These are phyloP conservation scores for Tethea ocularis DNA, from an alignment of 2,888 invertebrate genomes.

Conservation along the genomic window DNA sequence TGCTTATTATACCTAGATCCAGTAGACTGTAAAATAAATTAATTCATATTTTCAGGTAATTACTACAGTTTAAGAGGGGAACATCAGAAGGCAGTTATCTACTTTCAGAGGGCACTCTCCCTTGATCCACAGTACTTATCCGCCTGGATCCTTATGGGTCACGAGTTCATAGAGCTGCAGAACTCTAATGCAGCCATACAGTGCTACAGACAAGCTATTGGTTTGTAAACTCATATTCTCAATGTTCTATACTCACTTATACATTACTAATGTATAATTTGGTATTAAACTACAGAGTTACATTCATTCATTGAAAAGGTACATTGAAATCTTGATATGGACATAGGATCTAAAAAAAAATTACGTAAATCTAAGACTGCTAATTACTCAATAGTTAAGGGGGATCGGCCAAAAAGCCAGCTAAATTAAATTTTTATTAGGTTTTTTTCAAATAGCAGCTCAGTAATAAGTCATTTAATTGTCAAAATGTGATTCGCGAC, in stretches of 20 bases:
- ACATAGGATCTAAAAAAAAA: too few species aligned
- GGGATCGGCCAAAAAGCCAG: too few species aligned
- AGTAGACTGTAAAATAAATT: neutral
- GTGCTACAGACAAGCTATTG: slow-evolving; percentile 98
- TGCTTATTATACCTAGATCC: neutral
- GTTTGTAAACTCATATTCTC: slow-evolving; percentile 74
- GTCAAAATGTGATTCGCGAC: too few species aligned
- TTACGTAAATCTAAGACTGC: too few species aligned
- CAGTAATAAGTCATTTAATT: too few species aligned
- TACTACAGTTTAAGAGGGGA: slow-evolving; percentile 97
- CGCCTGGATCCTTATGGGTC: slow-evolving; percentile 99
- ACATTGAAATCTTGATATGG: too few species aligned
- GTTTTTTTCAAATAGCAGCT: too few species aligned
- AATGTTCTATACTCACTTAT: neutral
- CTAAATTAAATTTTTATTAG: too few species aligned
- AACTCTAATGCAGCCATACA: slow-evolving; percentile 99
- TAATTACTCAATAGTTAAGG: too few species aligned
- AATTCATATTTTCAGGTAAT: slow-evolving; percentile 87
- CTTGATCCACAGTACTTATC: slow-evolving; percentile 97
- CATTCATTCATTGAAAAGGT: too few species aligned
- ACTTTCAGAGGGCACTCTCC: slow-evolving; percentile 97
- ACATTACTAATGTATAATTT: too few species aligned
- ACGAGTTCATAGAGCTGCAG: slow-evolving; percentile 99
- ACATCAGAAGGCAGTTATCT: slow-evolving; percentile 98
- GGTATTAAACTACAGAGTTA: too few species aligned